These are phyloP conservation scores for Drosophila pseudoananassae DNA, from an alignment of 1,140 invertebrate genomes.

Conservation along the genomic window DNA sequence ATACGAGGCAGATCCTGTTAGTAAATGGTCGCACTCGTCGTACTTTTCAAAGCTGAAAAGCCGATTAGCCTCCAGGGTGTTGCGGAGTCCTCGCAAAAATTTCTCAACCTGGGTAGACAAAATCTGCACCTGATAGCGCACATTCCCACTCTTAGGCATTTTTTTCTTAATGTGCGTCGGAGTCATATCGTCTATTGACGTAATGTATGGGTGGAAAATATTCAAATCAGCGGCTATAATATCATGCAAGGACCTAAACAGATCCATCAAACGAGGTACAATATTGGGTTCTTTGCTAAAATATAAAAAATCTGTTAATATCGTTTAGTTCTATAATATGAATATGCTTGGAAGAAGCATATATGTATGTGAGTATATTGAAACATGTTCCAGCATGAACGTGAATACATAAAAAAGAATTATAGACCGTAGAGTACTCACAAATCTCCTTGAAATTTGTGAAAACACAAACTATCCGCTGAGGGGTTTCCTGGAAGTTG, in stretches of 20 bases:
- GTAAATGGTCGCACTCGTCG: constrained; percentile 53
- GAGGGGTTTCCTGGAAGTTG: background rate
- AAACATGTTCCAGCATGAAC: too few species aligned
- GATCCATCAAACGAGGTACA: constrained; percentile 50
- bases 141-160: constrained; percentile 50
- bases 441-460: constrained; percentile 21
- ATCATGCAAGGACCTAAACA: constrained; percentile 63
- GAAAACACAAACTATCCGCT: constrained; percentile 1
- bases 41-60: constrained; percentile 57
- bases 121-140: constrained; percentile 69
- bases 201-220: constrained; percentile 27
- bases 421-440: constrained; percentile 13
- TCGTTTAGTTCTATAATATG: too few species aligned
- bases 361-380: too few species aligned
- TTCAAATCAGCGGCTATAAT: constrained; percentile 42
- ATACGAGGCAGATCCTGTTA: constrained; percentile 17
- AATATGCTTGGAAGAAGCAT: too few species aligned
- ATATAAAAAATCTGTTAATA: background rate
- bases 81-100: constrained; percentile 42
- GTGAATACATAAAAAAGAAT: background rate
- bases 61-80: constrained; percentile 55
- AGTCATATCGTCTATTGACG: constrained; percentile 45
- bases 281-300: constrained; percentile 38
- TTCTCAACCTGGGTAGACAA: constrained; percentile 57
- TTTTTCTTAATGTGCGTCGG: constrained; percentile 31